These are phyloP conservation scores for Drosophila borealis DNA, from an alignment of 2,888 invertebrate genomes.

Conservation along the genomic window DNA sequence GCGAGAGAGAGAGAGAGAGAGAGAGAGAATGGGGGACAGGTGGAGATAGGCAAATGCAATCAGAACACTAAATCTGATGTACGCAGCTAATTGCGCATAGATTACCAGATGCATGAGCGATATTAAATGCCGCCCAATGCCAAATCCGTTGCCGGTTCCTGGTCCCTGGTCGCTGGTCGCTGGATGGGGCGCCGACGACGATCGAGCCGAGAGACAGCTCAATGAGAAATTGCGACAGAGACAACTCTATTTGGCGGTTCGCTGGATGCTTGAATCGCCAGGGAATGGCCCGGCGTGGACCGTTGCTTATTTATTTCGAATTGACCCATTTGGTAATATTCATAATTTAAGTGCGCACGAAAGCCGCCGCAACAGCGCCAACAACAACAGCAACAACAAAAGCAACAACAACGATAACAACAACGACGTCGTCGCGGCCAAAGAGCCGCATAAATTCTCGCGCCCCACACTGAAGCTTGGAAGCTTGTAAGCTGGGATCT, in stretches of 20 bases:
- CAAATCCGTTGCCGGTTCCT: slow-evolving; percentile 15
- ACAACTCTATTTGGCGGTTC: slow-evolving; percentile 77
- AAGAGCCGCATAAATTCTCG: slow-evolving; percentile 83
- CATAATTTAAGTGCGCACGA: slow-evolving; percentile 83
- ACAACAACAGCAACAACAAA: slow-evolving; percentile 34
- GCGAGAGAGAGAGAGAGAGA: neutral
- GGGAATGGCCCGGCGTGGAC: slow-evolving; percentile 21
- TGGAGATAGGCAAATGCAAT: slow-evolving; percentile 64
- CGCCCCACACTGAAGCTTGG: slow-evolving; percentile 56
- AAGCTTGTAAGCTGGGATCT: slow-evolving; percentile 24
- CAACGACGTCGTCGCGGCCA: slow-evolving; percentile 57
- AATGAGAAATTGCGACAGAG: slow-evolving; percentile 81
- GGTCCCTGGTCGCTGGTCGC: slow-evolving; percentile 1
- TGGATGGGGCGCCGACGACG: slow-evolving; percentile 16
- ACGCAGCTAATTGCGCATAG: slow-evolving; percentile 81
- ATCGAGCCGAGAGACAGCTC: slow-evolving; percentile 69
- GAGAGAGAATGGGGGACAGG: neutral
- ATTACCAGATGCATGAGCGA: slow-evolving; percentile 81
- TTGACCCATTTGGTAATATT: slow-evolving; percentile 85
- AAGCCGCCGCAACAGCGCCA: slow-evolving; percentile 55
- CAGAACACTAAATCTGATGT: slow-evolving; percentile 81
- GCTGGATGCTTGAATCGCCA: slow-evolving; percentile 9
- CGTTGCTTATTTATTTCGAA: slow-evolving; percentile 83
- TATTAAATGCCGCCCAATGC: slow-evolving; percentile 75
- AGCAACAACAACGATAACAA: slow-evolving; percentile 31